phyloP scores from a whole-genome alignment of 1,140 invertebrate genomes.

The Diabrotica undecimpunctata region DNA sequence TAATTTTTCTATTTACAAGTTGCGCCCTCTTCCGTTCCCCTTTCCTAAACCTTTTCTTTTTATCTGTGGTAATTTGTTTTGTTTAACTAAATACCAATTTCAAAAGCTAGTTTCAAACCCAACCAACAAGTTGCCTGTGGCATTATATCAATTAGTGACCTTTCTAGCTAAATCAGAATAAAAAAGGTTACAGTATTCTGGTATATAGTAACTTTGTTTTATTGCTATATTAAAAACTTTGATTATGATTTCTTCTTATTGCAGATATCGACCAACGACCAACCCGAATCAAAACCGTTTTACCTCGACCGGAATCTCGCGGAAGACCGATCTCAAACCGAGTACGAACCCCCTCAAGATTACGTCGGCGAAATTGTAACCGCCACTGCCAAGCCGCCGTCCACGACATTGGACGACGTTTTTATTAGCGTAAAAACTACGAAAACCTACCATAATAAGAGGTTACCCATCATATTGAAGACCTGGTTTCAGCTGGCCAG shows the following conservation, averaged over 20 bases:
- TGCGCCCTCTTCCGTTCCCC: no score
- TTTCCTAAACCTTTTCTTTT: no score
- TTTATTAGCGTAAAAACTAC: constrained; percentile 96
- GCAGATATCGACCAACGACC: constrained; percentile 22
- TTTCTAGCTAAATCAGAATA: no score
- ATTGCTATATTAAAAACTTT: no score
- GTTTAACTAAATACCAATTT: no score
- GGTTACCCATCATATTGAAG: constrained; percentile 82
- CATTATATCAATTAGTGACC: no score
- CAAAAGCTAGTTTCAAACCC: no score
- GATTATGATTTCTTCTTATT: neutral
- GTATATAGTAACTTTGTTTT: no score
- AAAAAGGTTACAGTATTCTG: no score
- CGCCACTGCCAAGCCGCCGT: constrained; percentile 58
- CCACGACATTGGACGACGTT: constrained; percentile 74
- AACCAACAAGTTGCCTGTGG: no score
- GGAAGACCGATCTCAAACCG: constrained; percentile 25
- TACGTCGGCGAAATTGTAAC: constrained; percentile 48
- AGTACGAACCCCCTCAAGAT: constrained; percentile 26
- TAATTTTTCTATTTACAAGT: no score
- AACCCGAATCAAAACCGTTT: constrained; percentile 26
- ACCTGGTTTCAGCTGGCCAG: constrained; percentile 91
- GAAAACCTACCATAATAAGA: constrained; percentile 76
- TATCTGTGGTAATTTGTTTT: no score
- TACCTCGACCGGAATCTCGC: constrained; percentile 29